Evolutionary conservation across 2,797 vertebrate genomes (phyloP), one percentile per base, ranked within the genome.

Genomic region (Phaenicophaeus curvirostris): DNA sequence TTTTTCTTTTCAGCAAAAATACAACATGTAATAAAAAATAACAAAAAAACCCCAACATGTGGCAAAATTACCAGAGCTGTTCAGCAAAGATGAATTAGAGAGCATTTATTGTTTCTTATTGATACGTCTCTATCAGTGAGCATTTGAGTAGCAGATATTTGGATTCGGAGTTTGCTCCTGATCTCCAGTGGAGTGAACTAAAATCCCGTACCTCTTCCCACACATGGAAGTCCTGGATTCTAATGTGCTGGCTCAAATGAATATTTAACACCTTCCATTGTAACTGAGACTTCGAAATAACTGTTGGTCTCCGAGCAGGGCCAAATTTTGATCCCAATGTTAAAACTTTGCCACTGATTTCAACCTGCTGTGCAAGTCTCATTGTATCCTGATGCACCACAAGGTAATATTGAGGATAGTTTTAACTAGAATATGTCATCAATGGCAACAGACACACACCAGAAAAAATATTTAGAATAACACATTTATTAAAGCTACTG

Each of bases 1-100:
- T 95, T 95, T 94, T 98, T 96, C 97, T 97, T 96, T 97, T 96
- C 82, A 93, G 84, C 48, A 94, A 83, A 91, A 86, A 96, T 95
- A 95, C 67, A 97, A 94, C 31, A 69, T 96, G 76, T 93, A 94
- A 97, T 94, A 96, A 97, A 97, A 93, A 94, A 65, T 84, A 85
- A 96, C 94, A 97, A 96, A 97, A 97, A 96, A 92, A 82, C 1
- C 24, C 24, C 46, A 94, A 96, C 84, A 92, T 94, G 39, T 44
- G 94, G 78, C 79, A 96, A 96, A 97, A 97, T 97, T 97, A 92
- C 75, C 37, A 78, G 85, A 65, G 55, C 94, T 97, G 89, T 91
- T 97, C 89, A 94, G 94, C 91, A 95, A 89, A 77, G 82, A 92
- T 95, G 95, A 94, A 88, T 96, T 96, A 97, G 97, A 95, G 93